Evolutionary conservation across 2,888 invertebrate species (phyloP).

Genomic region (Chelonus formosanus): DNA sequence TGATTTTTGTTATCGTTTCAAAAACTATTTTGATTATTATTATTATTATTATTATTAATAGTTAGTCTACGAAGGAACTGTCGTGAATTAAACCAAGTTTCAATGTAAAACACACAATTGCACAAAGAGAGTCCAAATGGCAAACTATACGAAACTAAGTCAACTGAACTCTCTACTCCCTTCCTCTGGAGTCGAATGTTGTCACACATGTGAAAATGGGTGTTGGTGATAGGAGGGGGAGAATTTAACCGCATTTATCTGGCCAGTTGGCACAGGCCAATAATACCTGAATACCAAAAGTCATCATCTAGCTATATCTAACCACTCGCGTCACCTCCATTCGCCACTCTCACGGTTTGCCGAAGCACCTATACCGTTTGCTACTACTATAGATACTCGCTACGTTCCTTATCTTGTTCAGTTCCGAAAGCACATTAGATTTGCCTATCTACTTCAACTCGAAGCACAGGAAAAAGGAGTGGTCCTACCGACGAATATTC

Average conservation of each 20-base stretch:
- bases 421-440: conserved; percentile 34
- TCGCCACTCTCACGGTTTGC: conserved; percentile 26
- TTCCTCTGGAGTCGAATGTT: conserved; percentile 5
- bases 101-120: conserved; percentile 23
- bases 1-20: no score
- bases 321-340: conserved; percentile 26
- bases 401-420: conserved; percentile 35
- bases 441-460: conserved; percentile 20
- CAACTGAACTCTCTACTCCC: conserved; percentile 6
- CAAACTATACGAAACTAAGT: conserved; percentile 21
- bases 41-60: no score
- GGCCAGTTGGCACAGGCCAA: conserved; percentile 35
- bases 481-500: conserved; percentile 39
- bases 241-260: conserved; percentile 34
- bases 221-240: background rate
- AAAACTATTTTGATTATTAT: no score
- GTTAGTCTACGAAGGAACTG: background rate
- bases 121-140: conserved; percentile 17
- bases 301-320: conserved; percentile 31
- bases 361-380: conserved; percentile 14
- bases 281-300: conserved; percentile 34
- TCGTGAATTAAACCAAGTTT: conserved; percentile 14
- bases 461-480: conserved; percentile 18
- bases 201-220: conserved; percentile 16
- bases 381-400: conserved; percentile 11